phyloP scores from a whole-genome alignment of 1,140 invertebrate genomes.

The Amyelois transitella region DNA sequence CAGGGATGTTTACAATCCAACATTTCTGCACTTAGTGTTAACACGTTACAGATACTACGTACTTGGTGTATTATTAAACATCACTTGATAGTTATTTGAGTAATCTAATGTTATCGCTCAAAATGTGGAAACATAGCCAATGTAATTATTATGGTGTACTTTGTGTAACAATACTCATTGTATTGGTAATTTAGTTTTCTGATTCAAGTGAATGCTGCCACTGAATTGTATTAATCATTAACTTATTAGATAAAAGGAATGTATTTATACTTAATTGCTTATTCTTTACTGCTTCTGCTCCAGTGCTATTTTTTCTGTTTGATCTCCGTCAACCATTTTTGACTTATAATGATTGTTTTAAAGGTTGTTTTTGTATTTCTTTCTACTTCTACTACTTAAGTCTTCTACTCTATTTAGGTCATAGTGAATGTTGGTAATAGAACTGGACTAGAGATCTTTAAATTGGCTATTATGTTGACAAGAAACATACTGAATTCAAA shows the following conservation, averaged over 20 bases:
- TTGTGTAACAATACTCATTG: constrained; percentile 20
- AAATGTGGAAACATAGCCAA: constrained; percentile 37
- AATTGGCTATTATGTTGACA: no score
- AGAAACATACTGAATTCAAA: no score
- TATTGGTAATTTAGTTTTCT: background rate
- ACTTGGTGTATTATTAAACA: constrained; percentile 56
- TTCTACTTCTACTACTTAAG: no score
- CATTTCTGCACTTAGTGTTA: constrained; percentile 14
- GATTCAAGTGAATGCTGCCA: background rate
- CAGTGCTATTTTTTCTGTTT: background rate
- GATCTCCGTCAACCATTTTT: no score
- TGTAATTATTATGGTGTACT: constrained; percentile 18
- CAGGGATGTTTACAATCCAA: constrained; percentile 35
- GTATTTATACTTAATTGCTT: background rate
- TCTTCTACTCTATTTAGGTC: no score
- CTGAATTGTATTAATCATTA: background rate
- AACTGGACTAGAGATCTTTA: no score
- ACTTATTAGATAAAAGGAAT: background rate
- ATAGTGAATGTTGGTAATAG: no score
- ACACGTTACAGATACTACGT: constrained; percentile 31
- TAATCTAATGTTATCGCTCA: constrained; percentile 54
- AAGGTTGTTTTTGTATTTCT: no score
- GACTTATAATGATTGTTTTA: no score
- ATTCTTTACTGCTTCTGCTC: background rate
- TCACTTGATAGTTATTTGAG: constrained; percentile 45